Percentiles rank a stretch among this genome's conserved stretches.
Evolutionary conservation across 2,888 invertebrate genomes (phyloP).

Genomic region (Tenthredo livida): DNA sequence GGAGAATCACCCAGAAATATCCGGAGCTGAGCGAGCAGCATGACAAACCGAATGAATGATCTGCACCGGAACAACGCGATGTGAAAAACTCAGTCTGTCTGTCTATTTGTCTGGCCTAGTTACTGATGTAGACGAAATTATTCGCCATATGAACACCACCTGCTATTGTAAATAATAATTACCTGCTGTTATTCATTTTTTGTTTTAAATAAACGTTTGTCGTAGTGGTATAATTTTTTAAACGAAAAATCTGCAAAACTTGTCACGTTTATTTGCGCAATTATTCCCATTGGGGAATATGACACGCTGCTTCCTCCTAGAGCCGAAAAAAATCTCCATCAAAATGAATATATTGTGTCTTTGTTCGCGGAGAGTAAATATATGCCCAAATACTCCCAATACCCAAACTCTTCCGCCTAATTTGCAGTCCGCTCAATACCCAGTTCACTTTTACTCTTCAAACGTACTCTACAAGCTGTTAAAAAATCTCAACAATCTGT

Average conservation of each 20-base stretch:
- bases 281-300: background rate
- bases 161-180: constrained; percentile 11
- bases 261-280: background rate
- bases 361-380: background rate
- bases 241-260: background rate
- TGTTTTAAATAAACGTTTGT: constrained; percentile 26
- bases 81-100: background rate
- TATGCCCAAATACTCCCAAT: background rate
- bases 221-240: background rate
- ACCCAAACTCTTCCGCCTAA: constrained; percentile 10
- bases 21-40: background rate
- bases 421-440: constrained; percentile 3
- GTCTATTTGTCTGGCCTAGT: background rate
- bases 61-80: background rate
- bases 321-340: constrained; percentile 3
- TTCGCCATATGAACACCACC: background rate
- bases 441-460: constrained; percentile 34
- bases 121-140: background rate
- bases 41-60: background rate
- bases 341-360: background rate
- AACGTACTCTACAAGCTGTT: background rate
- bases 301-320: background rate
- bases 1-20: background rate
- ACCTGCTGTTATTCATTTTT: constrained; percentile 1
- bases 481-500: background rate